phyloP scores from a whole-genome alignment of 1,140 invertebrate genomes.

The Liolophura sinensis region DNA sequence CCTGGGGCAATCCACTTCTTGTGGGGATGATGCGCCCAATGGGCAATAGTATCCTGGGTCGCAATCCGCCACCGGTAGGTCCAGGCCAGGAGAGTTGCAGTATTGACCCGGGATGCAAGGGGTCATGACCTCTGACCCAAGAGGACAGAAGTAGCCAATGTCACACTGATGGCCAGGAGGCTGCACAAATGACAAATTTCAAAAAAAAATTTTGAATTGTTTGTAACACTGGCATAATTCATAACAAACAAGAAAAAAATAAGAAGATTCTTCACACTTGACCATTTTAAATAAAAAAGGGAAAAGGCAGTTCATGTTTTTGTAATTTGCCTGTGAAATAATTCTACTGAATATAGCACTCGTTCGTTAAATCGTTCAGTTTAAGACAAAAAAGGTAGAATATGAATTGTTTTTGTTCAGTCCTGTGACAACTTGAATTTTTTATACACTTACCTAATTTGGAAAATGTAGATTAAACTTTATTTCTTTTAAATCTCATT shows the following conservation, averaged over 20 bases:
- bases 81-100: conserved; percentile 40
- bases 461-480: no score
- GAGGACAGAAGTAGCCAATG: conserved; percentile 47
- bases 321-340: no score
- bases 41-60: conserved; percentile 51
- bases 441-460: no score
- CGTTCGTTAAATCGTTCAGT: no score
- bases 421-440: no score
- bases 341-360: no score
- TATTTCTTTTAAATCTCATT: no score
- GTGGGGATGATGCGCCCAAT: conserved; percentile 28
- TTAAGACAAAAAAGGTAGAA: no score
- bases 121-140: conserved; percentile 32
- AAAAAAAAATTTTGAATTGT: neutral
- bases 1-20: conserved; percentile 35
- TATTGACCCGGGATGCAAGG: conserved; percentile 49
- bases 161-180: conserved; percentile 40
- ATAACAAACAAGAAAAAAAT: no score
- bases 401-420: no score
- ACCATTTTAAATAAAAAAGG: neutral
- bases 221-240: no score
- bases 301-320: no score
- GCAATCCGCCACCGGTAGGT: conserved; percentile 36
- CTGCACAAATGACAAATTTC: neutral
- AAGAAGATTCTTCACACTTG: neutral